Percentiles rank a stretch among this genome's conserved stretches.
Evolutionary conservation across 35 echinoderm and acorn worm species (phyloP).

Genomic region (Chiridota heheva): DNA sequence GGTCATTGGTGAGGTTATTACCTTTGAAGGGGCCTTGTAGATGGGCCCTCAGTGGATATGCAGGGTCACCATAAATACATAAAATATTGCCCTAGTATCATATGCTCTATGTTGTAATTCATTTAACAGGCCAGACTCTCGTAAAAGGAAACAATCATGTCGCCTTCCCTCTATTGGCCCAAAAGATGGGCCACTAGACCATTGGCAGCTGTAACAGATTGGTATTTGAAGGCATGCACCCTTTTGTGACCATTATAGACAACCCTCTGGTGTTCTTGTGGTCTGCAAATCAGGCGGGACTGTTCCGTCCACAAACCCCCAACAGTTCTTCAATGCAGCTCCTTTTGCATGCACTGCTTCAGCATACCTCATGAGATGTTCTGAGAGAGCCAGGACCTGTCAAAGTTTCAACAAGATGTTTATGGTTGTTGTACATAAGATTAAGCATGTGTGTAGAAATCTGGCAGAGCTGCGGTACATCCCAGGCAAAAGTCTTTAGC

Average conservation of each 20-base stretch:
- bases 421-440: constrained; percentile 4
- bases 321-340: constrained; percentile 43
- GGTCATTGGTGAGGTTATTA: too few species aligned
- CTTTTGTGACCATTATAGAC: constrained; percentile 37
- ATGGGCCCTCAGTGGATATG: too few species aligned
- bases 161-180: constrained; percentile 26
- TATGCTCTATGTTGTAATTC: too few species aligned
- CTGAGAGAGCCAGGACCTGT: constrained; percentile 18
- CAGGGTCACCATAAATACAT: too few species aligned
- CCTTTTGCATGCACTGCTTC: constrained; percentile 30
- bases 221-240: constrained; percentile 2
- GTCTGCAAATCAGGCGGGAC: constrained; percentile 21
- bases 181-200: constrained; percentile 1
- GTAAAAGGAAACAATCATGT: constrained; percentile 18
- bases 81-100: too few species aligned
- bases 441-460: neutral
- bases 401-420: constrained; percentile 10
- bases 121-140: neutral
- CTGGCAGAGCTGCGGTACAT: constrained; percentile 17
- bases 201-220: neutral
- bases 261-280: neutral
- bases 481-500: neutral
- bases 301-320: constrained; percentile 35
- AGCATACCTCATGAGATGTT: constrained; percentile 8
- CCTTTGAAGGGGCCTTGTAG: too few species aligned